These are phyloP conservation scores for Todus mexicanus DNA, from an alignment of 2,797 vertebrate species.

Conservation along the genomic window DNA sequence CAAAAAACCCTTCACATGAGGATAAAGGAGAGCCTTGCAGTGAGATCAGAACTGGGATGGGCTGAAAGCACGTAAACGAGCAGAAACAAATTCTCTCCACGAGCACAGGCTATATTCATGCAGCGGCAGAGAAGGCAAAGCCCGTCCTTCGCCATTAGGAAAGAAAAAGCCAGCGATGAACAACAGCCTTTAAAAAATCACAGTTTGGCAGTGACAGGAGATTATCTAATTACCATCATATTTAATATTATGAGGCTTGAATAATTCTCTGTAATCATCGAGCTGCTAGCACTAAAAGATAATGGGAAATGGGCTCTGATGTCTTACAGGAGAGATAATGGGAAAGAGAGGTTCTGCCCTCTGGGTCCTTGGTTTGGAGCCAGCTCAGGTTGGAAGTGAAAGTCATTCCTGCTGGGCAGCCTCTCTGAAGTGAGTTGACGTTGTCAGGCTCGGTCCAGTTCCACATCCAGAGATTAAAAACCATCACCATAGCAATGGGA, in stretches of 20 bases:
- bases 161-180: not conserved
- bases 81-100: not conserved
- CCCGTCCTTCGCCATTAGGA: not conserved
- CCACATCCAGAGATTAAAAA: not conserved
- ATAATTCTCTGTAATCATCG: conserved; percentile 32
- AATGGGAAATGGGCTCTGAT: not conserved
- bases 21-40: not conserved
- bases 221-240: conserved; percentile 20
- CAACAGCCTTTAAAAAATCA: not conserved
- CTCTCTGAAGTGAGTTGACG: not conserved
- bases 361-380: not conserved
- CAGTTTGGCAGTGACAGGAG: not conserved
- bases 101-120: not conserved
- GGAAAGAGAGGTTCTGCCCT: not conserved
- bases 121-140: not conserved
- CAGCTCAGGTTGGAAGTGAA: conserved; percentile 6
- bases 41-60: not conserved
- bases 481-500: not conserved
- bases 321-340: not conserved
- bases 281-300: not conserved
- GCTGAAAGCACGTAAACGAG: not conserved
- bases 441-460: not conserved
- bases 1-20: not conserved
- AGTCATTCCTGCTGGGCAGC: not conserved
- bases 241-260: conserved; percentile 13